Conservation (phyloP, 2,888 invertebrate species). For the Dynastes maya region DNA sequence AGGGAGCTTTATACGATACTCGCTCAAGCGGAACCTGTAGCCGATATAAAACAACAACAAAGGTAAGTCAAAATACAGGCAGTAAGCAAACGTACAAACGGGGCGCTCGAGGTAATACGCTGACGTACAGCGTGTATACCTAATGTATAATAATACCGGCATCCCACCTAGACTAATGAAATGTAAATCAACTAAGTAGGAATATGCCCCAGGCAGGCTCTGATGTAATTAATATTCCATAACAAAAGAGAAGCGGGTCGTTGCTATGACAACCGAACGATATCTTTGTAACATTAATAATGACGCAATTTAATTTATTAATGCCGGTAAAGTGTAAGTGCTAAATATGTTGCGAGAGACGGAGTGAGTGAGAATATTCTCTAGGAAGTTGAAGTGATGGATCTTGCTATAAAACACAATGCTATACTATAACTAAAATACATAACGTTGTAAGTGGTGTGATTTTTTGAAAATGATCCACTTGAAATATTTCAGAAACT, state of each 20-base stretch:
- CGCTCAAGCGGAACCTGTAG: conserved; percentile 3
- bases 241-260: conserved; percentile 33
- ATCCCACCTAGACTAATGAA: conserved; percentile 30
- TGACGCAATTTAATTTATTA: conserved; percentile 28
- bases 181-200: conserved; percentile 31
- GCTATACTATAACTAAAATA: too few species aligned
- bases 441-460: background rate
- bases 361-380: background rate
- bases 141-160: conserved; percentile 24
- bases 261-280: conserved; percentile 26
- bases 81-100: background rate
- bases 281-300: conserved; percentile 30
- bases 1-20: background rate
- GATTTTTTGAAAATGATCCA: too few species aligned
- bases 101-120: background rate
- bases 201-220: conserved; percentile 14
- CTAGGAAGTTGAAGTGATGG: background rate
- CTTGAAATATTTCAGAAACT: too few species aligned
- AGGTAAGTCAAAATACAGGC: conserved; percentile 1
- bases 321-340: conserved; percentile 13
- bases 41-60: conserved; percentile 14
- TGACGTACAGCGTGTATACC: background rate
- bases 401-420: background rate
- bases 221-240: conserved; percentile 33
- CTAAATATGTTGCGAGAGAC: background rate